A percentile compares a stretch with the other conserved stretches of the same genome.
These are phyloP conservation scores for Scleropages formosus DNA, from an alignment of 2,797 vertebrate species.

Conservation along the genomic window DNA sequence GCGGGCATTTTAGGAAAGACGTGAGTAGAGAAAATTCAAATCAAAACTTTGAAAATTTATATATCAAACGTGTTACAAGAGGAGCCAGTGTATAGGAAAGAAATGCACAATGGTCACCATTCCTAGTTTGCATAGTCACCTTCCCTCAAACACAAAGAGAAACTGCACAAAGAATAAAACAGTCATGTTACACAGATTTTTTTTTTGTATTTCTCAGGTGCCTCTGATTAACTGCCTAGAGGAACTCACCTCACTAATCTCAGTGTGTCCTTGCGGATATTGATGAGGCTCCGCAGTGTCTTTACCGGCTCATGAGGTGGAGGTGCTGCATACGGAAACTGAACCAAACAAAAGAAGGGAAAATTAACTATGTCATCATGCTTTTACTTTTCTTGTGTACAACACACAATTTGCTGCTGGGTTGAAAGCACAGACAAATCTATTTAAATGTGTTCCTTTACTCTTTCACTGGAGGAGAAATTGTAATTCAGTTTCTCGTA, in stretches of 20 bases:
- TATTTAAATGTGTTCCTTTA: conserved; percentile 7
- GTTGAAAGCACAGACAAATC: neutral
- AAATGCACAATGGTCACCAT: too few species aligned
- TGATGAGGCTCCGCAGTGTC: conserved; percentile 93
- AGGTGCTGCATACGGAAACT: conserved; percentile 96
- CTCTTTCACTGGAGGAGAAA: neutral
- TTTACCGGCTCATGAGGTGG: conserved; percentile 97
- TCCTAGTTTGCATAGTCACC: too few species aligned
- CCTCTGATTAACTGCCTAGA: neutral
- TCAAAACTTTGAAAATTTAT: too few species aligned
- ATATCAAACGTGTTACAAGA: too few species aligned
- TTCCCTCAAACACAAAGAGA: too few species aligned
- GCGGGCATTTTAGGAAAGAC: too few species aligned
- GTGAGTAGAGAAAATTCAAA: too few species aligned
- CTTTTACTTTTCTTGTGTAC: neutral
- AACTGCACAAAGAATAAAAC: too few species aligned
- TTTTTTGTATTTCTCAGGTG: neutral
- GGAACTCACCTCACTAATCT: conserved; percentile 83
- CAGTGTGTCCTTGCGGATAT: conserved; percentile 96
- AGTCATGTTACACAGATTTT: too few species aligned
- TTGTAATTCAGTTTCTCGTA: neutral
- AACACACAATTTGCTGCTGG: neutral
- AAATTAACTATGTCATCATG: neutral
- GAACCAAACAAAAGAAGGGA: conserved; percentile 33
- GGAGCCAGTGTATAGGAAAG: too few species aligned